Evolutionary conservation across 2,888 invertebrate species (phyloP).

Genomic region (Mesochorus sp.): DNA sequence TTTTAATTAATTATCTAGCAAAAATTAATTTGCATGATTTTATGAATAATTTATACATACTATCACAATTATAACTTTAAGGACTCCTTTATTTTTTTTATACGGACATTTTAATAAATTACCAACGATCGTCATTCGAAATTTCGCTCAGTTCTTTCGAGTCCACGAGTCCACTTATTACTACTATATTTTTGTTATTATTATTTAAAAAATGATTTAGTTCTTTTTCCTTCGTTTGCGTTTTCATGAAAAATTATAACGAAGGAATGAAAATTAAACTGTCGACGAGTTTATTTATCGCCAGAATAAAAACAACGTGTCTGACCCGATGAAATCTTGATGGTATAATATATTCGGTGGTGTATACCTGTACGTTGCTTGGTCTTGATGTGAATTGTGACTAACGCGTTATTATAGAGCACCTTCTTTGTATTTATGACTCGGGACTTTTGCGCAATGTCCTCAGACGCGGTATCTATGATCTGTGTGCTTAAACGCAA

Average conservation of each 20-base stretch:
- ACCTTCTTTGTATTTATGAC: constrained; percentile 51
- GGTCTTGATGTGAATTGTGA: constrained; percentile 41
- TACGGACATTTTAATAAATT: no score
- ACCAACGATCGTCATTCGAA: no score
- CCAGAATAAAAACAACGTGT: constrained; percentile 18
- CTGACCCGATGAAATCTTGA: constrained; percentile 53
- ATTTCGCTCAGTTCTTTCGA: no score
- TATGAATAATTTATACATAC: no score
- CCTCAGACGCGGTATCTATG: constrained; percentile 54
- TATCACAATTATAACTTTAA: no score
- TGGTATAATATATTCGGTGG: constrained; percentile 48
- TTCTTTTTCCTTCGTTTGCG: not conserved
- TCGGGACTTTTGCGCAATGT: constrained; percentile 20
- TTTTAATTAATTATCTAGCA: no score
- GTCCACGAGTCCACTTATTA: no score
- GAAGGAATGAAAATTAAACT: constrained; percentile 41
- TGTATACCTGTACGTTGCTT: not conserved
- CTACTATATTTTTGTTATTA: not conserved
- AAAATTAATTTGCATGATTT: no score
- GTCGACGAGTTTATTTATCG: constrained; percentile 58
- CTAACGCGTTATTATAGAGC: constrained; percentile 6
- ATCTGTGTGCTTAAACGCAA: constrained; percentile 50
- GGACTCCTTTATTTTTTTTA: no score
- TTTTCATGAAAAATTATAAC: not conserved
- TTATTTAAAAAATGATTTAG: constrained; percentile 15